Conservation (phyloP, 2,797 vertebrate genomes). For the Pangasius krempfi region DNA sequence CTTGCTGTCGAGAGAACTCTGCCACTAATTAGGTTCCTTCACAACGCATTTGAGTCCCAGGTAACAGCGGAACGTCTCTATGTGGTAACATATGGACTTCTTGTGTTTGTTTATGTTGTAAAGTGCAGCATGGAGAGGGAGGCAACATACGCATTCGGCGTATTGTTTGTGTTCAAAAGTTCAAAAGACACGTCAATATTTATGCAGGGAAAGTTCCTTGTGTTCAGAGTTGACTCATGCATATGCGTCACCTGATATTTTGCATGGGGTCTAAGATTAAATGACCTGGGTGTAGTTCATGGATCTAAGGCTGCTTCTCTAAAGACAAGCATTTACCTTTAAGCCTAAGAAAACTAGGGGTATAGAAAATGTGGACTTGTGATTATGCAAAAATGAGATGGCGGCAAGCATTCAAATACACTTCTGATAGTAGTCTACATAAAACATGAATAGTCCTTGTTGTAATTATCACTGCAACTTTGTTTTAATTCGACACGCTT, state of each 20-base stretch:
- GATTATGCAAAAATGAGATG: background rate
- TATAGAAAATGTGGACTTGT: background rate
- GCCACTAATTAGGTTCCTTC: constrained; percentile 20
- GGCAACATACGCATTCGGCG: background rate
- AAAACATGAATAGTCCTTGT: background rate
- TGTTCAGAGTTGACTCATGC: background rate
- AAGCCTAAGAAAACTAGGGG: background rate
- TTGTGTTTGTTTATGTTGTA: background rate
- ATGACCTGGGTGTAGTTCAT: background rate
- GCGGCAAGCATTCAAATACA: too few relatives aligned
- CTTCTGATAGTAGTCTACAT: background rate
- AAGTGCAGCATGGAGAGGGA: background rate
- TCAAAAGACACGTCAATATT: too few relatives aligned
- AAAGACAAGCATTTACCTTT: background rate
- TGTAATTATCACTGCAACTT: background rate
- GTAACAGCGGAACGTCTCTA: background rate
- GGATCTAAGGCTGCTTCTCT: background rate
- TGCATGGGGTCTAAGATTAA: background rate
- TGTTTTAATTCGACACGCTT: background rate
- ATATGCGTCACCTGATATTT: background rate
- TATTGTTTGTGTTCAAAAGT: background rate
- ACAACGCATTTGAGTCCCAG: background rate
- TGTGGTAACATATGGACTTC: background rate
- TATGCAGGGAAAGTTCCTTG: background rate
- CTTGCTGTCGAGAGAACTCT: background rate